These are phyloP conservation scores for Tyrophagus putrescentiae DNA, from an alignment of 1,140 invertebrate species.

Conservation along the genomic window DNA sequence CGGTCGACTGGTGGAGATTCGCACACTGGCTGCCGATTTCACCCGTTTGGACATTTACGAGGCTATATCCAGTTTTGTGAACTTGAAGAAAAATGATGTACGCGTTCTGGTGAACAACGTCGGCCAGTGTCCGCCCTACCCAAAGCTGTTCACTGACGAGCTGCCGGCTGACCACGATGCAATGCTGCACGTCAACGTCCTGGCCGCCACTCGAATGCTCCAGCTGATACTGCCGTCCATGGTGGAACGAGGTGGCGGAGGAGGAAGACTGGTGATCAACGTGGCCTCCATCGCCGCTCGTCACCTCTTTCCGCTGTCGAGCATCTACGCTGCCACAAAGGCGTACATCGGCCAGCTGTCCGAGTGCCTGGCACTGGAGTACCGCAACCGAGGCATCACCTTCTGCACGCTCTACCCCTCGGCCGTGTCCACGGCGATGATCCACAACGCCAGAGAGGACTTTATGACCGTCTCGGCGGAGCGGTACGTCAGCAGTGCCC, in stretches of 20 bases:
- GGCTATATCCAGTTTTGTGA: neutral
- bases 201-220: conserved; percentile 46
- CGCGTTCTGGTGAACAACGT: conserved; percentile 20
- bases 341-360: conserved; percentile 74
- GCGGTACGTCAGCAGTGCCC: neutral
- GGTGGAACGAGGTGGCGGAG: conserved; percentile 62
- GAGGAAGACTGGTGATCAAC: too few species aligned
- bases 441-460: neutral
- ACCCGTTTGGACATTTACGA: conserved; percentile 44
- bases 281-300: conserved; percentile 65
- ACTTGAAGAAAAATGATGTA: conserved; percentile 32
- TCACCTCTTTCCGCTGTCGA: conserved; percentile 62
- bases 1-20: too few species aligned
- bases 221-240: conserved; percentile 70
- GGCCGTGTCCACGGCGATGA: neutral
- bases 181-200: conserved; percentile 21
- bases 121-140: conserved; percentile 8
- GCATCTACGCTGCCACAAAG: conserved; percentile 77
- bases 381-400: conserved; percentile 52
- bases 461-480: neutral
- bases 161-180: too few species aligned
- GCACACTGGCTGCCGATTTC: conserved; percentile 1
- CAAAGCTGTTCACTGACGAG: conserved; percentile 20
- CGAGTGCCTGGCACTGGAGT: conserved; percentile 59
- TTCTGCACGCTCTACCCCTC: conserved; percentile 38